Conservation (phyloP, 2,888 invertebrate genomes). For the Drosophila setosimentum region DNA sequence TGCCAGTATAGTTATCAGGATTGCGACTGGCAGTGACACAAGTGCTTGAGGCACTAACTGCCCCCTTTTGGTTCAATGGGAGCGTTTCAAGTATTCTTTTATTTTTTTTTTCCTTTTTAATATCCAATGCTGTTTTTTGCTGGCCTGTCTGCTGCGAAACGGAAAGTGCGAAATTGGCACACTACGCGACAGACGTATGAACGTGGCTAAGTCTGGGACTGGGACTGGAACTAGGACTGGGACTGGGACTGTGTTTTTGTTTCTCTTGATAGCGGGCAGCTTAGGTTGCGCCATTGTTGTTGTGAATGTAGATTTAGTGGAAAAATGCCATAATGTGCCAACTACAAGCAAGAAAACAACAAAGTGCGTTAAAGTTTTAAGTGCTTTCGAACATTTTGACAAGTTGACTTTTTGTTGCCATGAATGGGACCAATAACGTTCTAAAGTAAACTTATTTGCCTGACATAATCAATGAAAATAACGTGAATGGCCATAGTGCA, state of each 20-base stretch:
- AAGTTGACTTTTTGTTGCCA: constrained; percentile 73
- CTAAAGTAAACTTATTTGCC: constrained; percentile 69
- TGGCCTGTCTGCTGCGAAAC: constrained; percentile 32
- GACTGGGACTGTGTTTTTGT: constrained; percentile 22
- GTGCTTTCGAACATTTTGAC: constrained; percentile 78
- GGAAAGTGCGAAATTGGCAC: constrained; percentile 69
- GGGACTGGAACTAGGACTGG: background rate
- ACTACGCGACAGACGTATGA: constrained; percentile 26
- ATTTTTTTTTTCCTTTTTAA: constrained; percentile 10
- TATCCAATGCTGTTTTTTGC: constrained; percentile 39
- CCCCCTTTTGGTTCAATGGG: constrained; percentile 34
- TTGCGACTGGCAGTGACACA: constrained; percentile 34
- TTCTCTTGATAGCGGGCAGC: constrained; percentile 3
- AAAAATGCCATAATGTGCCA: constrained; percentile 67
- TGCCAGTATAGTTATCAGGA: constrained; percentile 50
- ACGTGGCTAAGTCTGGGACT: background rate
- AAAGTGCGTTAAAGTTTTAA: constrained; percentile 73
- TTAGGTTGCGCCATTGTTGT: constrained; percentile 5
- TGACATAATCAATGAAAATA: constrained; percentile 71
- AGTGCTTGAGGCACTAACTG: constrained; percentile 29
- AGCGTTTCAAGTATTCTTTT: constrained; percentile 40
- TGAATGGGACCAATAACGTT: constrained; percentile 71
- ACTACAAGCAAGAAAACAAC: constrained; percentile 61
- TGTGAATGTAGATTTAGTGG: constrained; percentile 60
- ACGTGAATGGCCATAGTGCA: constrained; percentile 42